Evolutionary conservation across 2,797 vertebrate species (phyloP).

Genomic region (Atherinosoma microstoma): DNA sequence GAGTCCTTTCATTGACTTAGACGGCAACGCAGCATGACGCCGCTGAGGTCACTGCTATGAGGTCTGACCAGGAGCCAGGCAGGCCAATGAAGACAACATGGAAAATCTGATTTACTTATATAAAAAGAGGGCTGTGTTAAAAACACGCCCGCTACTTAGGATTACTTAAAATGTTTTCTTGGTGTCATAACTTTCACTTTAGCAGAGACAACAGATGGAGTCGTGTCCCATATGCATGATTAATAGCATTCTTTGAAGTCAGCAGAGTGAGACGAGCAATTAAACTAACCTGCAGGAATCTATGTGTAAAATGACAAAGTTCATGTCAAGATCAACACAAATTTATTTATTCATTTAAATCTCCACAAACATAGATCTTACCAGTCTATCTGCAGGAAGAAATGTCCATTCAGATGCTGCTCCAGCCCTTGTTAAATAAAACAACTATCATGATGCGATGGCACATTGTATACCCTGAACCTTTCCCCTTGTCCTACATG

Average conservation of each 20-base stretch:
- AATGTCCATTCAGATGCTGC: constrained; percentile 59
- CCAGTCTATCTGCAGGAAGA: constrained; percentile 51
- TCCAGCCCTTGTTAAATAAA: constrained; percentile 30
- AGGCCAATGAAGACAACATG: constrained; percentile 15
- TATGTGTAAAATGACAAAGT: neutral
- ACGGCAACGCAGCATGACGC: constrained; percentile 37
- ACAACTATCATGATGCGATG: constrained; percentile 39
- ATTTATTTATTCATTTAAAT: neutral
- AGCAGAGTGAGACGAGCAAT: constrained; percentile 23
- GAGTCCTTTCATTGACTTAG: constrained; percentile 60
- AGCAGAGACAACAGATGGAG: neutral
- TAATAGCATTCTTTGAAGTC: constrained; percentile 1
- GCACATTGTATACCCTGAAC: constrained; percentile 38
- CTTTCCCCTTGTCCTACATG: constrained; percentile 55
- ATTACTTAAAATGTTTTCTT: neutral
- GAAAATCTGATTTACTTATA: constrained; percentile 35
- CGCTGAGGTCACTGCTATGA: constrained; percentile 28
- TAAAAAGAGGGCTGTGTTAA: neutral
- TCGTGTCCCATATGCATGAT: neutral
- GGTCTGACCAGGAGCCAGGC: neutral
- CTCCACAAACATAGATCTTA: constrained; percentile 39
- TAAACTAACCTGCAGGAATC: neutral
- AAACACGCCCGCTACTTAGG: neutral
- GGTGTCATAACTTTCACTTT: neutral
- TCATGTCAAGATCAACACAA: neutral